Percentiles rank a stretch among this genome's conserved stretches.
These are phyloP conservation scores for Craniophora ligustri DNA, from an alignment of 2,888 invertebrate genomes.

Conservation along the genomic window DNA sequence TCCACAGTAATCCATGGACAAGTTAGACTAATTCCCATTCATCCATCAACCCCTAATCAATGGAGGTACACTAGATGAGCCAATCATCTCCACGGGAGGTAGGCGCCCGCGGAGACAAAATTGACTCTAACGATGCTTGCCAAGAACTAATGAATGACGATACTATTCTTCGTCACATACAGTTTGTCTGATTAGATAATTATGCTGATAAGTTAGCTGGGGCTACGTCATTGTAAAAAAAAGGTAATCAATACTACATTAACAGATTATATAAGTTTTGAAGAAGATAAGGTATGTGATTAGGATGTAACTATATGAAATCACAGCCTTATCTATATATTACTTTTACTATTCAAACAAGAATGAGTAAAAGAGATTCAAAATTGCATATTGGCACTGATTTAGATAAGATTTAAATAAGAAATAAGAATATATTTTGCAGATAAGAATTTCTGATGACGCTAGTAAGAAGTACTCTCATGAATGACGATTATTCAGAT, in stretches of 20 bases:
- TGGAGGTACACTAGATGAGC: slow-evolving; percentile 41
- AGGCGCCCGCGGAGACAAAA: slow-evolving; percentile 52
- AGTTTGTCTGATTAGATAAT: slow-evolving; percentile 31
- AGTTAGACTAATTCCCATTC: slow-evolving; percentile 50
- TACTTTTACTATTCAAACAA: neutral
- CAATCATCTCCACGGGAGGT: slow-evolving; percentile 59
- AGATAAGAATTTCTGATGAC: slow-evolving; percentile 17
- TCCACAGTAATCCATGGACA: slow-evolving; percentile 37
- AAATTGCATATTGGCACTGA: slow-evolving; percentile 1
- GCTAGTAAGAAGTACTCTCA: slow-evolving; percentile 5
- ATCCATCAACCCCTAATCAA: slow-evolving; percentile 55
- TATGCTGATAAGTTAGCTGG: slow-evolving; percentile 25
- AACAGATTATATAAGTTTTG: neutral
- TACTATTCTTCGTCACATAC: slow-evolving; percentile 26
- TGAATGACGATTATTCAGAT: slow-evolving; percentile 19
- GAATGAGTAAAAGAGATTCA: neutral
- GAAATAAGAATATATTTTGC: slow-evolving; percentile 6
- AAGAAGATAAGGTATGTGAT: neutral
- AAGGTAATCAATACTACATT: slow-evolving; percentile 6
- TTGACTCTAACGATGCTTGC: slow-evolving; percentile 52
- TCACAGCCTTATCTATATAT: neutral
- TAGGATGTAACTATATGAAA: neutral
- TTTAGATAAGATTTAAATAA: slow-evolving; percentile 36
- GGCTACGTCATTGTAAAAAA: slow-evolving; percentile 8
- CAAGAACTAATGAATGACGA: slow-evolving; percentile 50